Percentiles rank a stretch among this genome's conserved stretches.
Conservation (phyloP, 2,888 invertebrate species). For the Silvanus unidentatus region DNA sequence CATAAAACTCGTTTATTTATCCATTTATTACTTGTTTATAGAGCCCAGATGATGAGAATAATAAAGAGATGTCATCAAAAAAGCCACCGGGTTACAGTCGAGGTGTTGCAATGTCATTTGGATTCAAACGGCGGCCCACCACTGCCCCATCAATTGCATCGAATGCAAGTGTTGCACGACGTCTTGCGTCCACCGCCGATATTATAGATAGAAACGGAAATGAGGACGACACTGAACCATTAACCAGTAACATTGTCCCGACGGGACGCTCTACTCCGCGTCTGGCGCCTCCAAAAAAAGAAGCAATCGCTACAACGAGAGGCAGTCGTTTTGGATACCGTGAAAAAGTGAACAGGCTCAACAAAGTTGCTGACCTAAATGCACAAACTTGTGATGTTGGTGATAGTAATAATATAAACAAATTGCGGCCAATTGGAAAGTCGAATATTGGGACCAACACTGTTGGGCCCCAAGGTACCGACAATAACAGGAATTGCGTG, state of each 20-base stretch:
- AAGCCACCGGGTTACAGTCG: slow-evolving; percentile 42
- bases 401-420: slow-evolving; percentile 15
- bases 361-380: slow-evolving; percentile 61
- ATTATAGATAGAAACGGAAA: slow-evolving; percentile 37
- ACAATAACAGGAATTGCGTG: slow-evolving; percentile 25
- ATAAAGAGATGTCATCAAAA: slow-evolving; percentile 16
- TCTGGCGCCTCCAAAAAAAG: slow-evolving; percentile 62
- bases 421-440: slow-evolving; percentile 11
- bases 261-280: slow-evolving; percentile 63
- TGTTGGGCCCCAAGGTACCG: slow-evolving; percentile 8
- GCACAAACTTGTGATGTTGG: slow-evolving; percentile 8
- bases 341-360: slow-evolving; percentile 55
- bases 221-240: slow-evolving; percentile 33
- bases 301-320: slow-evolving; percentile 54
- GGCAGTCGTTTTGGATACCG: slow-evolving; percentile 64
- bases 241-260: slow-evolving; percentile 40
- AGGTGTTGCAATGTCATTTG: slow-evolving; percentile 79
- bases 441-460: slow-evolving; percentile 5
- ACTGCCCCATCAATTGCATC: slow-evolving; percentile 46
- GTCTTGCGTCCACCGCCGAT: slow-evolving; percentile 45
- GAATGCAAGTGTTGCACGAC: slow-evolving; percentile 39
- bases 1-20: no score
- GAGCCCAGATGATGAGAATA: slow-evolving; percentile 28
- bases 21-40: slow-evolving; percentile 7
- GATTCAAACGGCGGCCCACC: slow-evolving; percentile 65